phyloP scores from a whole-genome alignment of 2,113 vertebrate species.

The Diadophis punctatus region DNA sequence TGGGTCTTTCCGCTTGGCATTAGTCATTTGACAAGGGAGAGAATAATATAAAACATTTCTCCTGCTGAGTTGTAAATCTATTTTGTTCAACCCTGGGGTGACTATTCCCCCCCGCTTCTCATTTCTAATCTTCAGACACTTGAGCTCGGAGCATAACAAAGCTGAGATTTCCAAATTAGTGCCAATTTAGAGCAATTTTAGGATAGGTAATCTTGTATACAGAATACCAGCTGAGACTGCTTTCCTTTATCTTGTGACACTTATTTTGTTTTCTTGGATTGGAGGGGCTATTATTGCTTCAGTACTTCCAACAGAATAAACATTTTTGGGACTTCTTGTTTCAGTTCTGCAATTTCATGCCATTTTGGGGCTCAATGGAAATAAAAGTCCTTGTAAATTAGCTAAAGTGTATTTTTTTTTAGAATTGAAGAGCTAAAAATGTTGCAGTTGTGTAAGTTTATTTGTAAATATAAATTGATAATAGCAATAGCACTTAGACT shows the following conservation, averaged over 20 bases:
- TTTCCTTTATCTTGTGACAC: constrained; percentile 44
- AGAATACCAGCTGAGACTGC: constrained; percentile 35
- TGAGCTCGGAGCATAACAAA: constrained; percentile 40
- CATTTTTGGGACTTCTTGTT: neutral
- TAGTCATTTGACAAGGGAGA: constrained; percentile 13
- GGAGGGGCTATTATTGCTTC: constrained; percentile 30
- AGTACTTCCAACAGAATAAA: constrained; percentile 26
- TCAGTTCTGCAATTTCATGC: constrained; percentile 24
- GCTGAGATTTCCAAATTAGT: constrained; percentile 54
- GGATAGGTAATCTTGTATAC: constrained; percentile 38
- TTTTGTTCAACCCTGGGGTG: constrained; percentile 41
- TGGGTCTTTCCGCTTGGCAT: constrained; percentile 12
- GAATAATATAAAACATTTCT: constrained; percentile 39
- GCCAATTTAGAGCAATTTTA: constrained; percentile 51
- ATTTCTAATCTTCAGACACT: constrained; percentile 20
- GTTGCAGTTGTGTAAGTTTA: neutral
- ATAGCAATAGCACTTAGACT: no score
- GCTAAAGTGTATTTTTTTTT: constrained; percentile 7
- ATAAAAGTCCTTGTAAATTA: neutral
- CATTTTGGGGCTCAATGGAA: constrained; percentile 4
- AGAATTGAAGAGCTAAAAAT: constrained; percentile 8
- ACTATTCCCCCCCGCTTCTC: constrained; percentile 32
- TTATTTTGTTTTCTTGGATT: constrained; percentile 6
- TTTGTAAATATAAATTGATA: neutral
- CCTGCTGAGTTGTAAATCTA: constrained; percentile 37